Evolutionary conservation across 2,113 vertebrate genomes (phyloP).

Genomic region (Lota lota): DNA sequence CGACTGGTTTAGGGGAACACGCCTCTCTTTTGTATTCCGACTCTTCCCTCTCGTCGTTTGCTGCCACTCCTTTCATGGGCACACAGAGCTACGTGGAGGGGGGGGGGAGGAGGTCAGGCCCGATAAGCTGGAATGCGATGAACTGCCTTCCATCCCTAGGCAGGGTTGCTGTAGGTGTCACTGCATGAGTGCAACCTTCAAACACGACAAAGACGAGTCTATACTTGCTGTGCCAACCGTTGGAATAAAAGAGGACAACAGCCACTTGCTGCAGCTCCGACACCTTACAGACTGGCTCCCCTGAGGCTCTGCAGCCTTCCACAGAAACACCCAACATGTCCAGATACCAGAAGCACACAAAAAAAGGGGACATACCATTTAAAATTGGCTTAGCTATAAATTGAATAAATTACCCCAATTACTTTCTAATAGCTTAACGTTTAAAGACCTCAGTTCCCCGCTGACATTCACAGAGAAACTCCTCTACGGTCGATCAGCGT

Average conservation of each 20-base stretch:
- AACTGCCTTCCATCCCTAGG: neutral
- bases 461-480: no score
- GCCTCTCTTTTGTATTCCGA: neutral
- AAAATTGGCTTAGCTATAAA: no score
- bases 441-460: no score
- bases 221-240: slow-evolving; percentile 57
- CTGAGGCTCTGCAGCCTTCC: slow-evolving; percentile 38
- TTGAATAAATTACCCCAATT: no score
- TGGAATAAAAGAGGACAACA: slow-evolving; percentile 56
- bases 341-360: slow-evolving; percentile 14
- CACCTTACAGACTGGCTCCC: slow-evolving; percentile 39
- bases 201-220: slow-evolving; percentile 52
- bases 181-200: neutral
- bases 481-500: no score
- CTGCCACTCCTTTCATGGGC: slow-evolving; percentile 53
- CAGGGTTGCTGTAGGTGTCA: slow-evolving; percentile 17
- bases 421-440: no score
- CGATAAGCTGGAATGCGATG: neutral
- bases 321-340: slow-evolving; percentile 19
- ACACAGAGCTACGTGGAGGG: neutral
- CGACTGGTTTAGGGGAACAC: neutral
- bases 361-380: no score
- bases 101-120: neutral
- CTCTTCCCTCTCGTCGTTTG: neutral
- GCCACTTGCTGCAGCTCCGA: slow-evolving; percentile 39